phyloP scores from a whole-genome alignment of 2,888 invertebrate species.

The Synergus gifuensis region DNA sequence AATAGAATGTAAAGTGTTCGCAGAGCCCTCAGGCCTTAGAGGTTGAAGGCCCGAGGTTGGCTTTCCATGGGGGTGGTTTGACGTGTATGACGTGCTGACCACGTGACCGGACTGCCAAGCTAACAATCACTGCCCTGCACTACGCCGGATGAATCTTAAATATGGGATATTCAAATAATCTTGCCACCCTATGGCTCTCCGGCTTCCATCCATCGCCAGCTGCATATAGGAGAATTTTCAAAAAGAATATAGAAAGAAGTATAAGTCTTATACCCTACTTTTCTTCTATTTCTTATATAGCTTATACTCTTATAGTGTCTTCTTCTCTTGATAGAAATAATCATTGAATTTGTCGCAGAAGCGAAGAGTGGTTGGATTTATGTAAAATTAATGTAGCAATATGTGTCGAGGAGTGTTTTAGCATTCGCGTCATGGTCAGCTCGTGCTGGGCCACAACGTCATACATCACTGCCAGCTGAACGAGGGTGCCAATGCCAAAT shows the following conservation, averaged over 20 bases:
- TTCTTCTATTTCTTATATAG: neutral
- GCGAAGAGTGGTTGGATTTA: neutral
- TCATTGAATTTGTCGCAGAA: neutral
- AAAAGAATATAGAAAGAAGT: no score
- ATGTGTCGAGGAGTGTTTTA: slow-evolving; percentile 22
- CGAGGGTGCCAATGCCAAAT: slow-evolving; percentile 69
- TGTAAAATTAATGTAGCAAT: slow-evolving; percentile 23
- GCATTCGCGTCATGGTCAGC: slow-evolving; percentile 55
- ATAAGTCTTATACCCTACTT: neutral
- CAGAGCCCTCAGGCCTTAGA: slow-evolving; percentile 56
- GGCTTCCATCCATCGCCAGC: slow-evolving; percentile 42
- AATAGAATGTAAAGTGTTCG: slow-evolving; percentile 75
- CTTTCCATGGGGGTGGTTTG: slow-evolving; percentile 67
- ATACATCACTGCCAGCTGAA: slow-evolving; percentile 72
- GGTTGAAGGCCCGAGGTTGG: slow-evolving; percentile 44
- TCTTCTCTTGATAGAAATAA: neutral
- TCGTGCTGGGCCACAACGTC: slow-evolving; percentile 59
- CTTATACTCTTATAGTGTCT: no score
- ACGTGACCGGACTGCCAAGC: slow-evolving; percentile 75
- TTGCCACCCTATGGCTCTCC: slow-evolving; percentile 45
- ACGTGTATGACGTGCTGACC: slow-evolving; percentile 77
- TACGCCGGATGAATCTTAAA: slow-evolving; percentile 76
- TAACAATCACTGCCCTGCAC: slow-evolving; percentile 75
- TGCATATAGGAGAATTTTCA: slow-evolving; percentile 15
- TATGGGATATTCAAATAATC: slow-evolving; percentile 75